Percentiles rank a stretch among this genome's conserved stretches.
These are phyloP conservation scores for Formica aserva DNA, from an alignment of 2,888 invertebrate species.

Conservation along the genomic window DNA sequence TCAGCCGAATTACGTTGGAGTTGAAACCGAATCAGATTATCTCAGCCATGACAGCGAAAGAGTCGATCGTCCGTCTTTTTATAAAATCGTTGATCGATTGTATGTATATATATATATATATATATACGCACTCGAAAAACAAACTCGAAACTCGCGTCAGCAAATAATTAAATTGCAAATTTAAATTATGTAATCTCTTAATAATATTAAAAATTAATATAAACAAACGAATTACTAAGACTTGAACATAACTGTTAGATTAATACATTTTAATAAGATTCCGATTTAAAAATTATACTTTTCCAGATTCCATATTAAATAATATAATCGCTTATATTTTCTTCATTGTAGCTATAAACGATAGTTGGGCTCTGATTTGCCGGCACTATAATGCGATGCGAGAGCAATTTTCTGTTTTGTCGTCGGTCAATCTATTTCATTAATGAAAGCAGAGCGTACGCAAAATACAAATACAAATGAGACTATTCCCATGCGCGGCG, in stretches of 20 bases:
- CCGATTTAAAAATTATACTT: not conserved
- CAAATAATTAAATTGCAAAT: not conserved
- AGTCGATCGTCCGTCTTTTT: not conserved
- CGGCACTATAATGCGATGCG: not conserved
- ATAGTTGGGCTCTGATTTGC: conserved; percentile 13
- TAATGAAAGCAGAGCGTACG: conserved; percentile 30
- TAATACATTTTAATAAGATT: not conserved
- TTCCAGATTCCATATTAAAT: not conserved
- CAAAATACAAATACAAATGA: conserved; percentile 40
- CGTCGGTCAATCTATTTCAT: conserved; percentile 31
- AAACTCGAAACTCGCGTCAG: not conserved
- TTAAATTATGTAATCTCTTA: not conserved
- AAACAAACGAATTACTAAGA: not conserved
- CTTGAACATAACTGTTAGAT: not conserved
- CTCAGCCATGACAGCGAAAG: not conserved
- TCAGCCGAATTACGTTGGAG: conserved; percentile 13
- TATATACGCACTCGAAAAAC: not conserved
- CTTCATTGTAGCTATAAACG: not conserved
- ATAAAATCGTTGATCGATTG: not conserved
- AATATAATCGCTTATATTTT: not conserved
- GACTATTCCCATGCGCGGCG: conserved; percentile 42
- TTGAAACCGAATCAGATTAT: not conserved
- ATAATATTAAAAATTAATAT: not conserved
- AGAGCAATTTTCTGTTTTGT: conserved; percentile 35
- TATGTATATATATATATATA: no score